These are phyloP conservation scores for Trichopoda pennipes DNA, from an alignment of 2,888 invertebrate genomes.

Conservation along the genomic window DNA sequence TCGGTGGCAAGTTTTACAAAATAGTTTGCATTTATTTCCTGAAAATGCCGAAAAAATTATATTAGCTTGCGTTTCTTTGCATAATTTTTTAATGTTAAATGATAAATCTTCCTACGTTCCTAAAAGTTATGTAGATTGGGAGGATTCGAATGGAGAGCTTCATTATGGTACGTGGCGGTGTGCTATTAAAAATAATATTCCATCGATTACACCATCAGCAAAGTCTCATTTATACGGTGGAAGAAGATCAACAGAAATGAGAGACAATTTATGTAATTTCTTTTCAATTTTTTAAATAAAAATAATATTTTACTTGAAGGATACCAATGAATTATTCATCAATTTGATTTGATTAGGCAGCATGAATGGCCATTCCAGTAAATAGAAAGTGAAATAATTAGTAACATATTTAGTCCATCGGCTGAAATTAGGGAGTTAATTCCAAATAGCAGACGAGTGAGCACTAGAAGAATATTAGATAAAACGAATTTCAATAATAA, in stretches of 20 bases:
- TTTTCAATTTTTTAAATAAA: neutral
- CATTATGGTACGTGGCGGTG: neutral
- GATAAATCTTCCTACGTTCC: neutral
- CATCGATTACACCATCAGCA: neutral
- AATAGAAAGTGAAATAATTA: no score
- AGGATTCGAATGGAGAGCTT: neutral
- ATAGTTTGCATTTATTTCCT: neutral
- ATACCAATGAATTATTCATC: no score
- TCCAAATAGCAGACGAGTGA: no score
- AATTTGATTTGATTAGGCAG: no score
- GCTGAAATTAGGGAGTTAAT: no score
- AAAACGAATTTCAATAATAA: no score
- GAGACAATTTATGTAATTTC: neutral
- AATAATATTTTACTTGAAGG: no score
- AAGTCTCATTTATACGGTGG: constrained; percentile 1
- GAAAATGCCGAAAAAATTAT: neutral
- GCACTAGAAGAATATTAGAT: no score
- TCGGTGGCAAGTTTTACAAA: neutral
- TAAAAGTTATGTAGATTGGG: constrained; percentile 1
- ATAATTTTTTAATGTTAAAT: neutral
- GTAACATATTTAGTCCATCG: no score
- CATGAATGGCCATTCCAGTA: no score
- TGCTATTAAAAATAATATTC: neutral
- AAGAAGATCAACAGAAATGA: neutral
- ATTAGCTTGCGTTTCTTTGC: neutral